A percentile compares a stretch with the other conserved stretches of the same genome.
phyloP scores from a whole-genome alignment of 2,797 vertebrate genomes.

The Etheostoma nigrum region DNA sequence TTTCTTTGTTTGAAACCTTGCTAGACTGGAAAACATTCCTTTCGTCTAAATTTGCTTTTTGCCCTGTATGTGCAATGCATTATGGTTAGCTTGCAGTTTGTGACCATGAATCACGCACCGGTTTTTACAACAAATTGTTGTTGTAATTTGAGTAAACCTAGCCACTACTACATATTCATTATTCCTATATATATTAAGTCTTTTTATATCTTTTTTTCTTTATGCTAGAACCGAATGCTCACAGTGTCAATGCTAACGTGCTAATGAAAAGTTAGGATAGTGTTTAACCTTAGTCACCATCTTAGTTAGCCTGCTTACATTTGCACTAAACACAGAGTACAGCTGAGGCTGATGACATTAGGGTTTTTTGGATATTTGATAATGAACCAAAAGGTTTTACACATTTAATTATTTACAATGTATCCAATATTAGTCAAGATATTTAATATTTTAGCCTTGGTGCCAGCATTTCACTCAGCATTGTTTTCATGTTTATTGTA shows the following conservation, averaged over 20 bases:
- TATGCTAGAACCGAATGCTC: too few relatives aligned
- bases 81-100: background rate
- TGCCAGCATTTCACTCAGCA: background rate
- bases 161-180: too few relatives aligned
- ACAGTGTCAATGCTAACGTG: background rate
- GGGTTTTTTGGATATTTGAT: background rate
- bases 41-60: background rate
- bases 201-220: too few relatives aligned
- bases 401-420: background rate
- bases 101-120: background rate
- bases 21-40: background rate
- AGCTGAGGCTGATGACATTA: too few relatives aligned
- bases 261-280: background rate
- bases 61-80: background rate
- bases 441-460: background rate
- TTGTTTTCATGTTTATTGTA: slow-evolving; percentile 18
- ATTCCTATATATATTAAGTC: too few relatives aligned
- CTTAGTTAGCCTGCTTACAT: background rate
- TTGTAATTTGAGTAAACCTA: too few relatives aligned
- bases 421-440: background rate
- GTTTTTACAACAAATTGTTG: background rate
- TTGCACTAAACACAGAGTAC: too few relatives aligned
- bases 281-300: background rate
- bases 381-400: background rate
- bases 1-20: too few relatives aligned